These are phyloP conservation scores for Biston betularia DNA, from an alignment of 2,888 invertebrate genomes.

Conservation along the genomic window DNA sequence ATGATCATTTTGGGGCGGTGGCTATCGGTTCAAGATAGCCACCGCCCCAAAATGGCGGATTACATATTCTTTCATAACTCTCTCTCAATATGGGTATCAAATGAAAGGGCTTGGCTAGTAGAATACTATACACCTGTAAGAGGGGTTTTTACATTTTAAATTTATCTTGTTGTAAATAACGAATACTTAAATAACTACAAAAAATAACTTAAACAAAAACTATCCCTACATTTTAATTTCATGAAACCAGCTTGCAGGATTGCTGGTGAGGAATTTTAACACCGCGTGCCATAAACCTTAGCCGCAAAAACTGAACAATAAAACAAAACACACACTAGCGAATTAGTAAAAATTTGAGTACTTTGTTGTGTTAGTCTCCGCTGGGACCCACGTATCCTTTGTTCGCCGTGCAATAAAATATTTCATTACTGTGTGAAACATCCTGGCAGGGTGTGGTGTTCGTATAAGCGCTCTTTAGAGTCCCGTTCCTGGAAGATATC, in stretches of 20 bases:
- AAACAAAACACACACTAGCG: constrained; percentile 61
- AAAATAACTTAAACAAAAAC: not conserved
- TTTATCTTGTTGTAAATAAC: no score
- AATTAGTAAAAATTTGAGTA: constrained; percentile 77
- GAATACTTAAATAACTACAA: no score
- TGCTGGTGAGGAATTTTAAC: constrained; percentile 29
- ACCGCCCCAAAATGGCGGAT: no score
- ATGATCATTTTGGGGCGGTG: no score
- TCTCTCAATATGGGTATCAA: no score
- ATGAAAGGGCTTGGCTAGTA: no score
- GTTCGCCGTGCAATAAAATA: constrained; percentile 76
- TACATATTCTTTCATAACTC: no score
- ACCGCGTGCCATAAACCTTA: constrained; percentile 23
- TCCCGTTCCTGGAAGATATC: no score
- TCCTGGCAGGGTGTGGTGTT: constrained; percentile 47
- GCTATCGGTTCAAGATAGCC: no score
- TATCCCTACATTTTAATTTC: not conserved
- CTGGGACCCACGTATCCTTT: constrained; percentile 65
- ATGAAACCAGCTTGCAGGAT: constrained; percentile 5
- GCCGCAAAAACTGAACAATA: constrained; percentile 56
- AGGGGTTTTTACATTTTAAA: no score
- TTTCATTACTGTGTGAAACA: constrained; percentile 77
- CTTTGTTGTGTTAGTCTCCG: constrained; percentile 71
- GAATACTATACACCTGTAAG: no score
- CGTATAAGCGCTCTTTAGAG: constrained; percentile 33